Percentiles rank a stretch among this genome's conserved stretches.
Evolutionary conservation across 1,140 invertebrate genomes (phyloP).

Genomic region (Aporrectodea caliginosa): DNA sequence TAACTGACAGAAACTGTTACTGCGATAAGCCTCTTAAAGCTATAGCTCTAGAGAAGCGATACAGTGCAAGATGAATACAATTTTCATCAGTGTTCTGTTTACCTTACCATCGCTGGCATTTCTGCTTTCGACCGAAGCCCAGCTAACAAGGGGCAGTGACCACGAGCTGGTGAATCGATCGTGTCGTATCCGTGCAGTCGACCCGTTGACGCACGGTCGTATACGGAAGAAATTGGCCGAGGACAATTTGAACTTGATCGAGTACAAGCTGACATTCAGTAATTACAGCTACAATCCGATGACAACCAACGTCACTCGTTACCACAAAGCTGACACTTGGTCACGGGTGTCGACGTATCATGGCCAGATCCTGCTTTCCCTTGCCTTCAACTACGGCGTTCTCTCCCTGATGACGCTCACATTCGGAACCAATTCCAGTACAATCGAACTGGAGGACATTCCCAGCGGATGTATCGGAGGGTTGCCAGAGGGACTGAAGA

Average conservation of each 20-base stretch:
- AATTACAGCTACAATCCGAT: constrained; percentile 32
- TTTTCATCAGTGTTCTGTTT: too few species aligned
- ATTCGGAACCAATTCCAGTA: constrained; percentile 25
- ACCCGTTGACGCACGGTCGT: background rate
- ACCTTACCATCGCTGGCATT: too few species aligned
- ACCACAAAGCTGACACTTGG: constrained; percentile 38
- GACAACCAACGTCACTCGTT: background rate
- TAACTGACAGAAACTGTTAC: too few species aligned
- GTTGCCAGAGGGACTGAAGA: constrained; percentile 37
- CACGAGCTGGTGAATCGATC: too few species aligned
- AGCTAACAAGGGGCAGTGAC: too few species aligned
- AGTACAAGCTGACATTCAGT: constrained; percentile 26
- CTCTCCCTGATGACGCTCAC: constrained; percentile 47
- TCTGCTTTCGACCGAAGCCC: too few species aligned
- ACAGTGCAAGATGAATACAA: too few species aligned
- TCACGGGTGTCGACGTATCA: constrained; percentile 44
- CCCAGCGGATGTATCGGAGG: constrained; percentile 46
- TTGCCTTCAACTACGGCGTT: constrained; percentile 52
- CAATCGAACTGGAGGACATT: constrained; percentile 39
- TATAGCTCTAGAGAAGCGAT: too few species aligned
- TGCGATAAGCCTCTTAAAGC: too few species aligned
- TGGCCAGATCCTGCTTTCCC: constrained; percentile 48
- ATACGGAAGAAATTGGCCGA: constrained; percentile 6
- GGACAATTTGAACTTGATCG: constrained; percentile 26
- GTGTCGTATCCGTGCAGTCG: background rate